phyloP scores from a whole-genome alignment of 2,888 invertebrate genomes.

The Neoitamus cyanurus region DNA sequence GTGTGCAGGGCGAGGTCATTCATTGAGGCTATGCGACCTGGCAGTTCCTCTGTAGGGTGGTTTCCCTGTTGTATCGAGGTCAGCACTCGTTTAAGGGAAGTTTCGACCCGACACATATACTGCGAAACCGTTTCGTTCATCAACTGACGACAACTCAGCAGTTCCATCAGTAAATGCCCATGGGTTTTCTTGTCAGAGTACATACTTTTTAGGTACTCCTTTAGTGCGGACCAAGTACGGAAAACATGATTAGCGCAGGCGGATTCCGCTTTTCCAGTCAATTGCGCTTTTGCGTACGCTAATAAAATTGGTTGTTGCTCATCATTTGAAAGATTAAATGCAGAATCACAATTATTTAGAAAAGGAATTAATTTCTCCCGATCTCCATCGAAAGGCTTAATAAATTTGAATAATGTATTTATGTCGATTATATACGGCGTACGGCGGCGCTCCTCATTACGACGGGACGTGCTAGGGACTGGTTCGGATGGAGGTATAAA shows the following conservation, averaged over 20 bases:
- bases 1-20: constrained; percentile 45
- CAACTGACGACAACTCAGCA: constrained; percentile 32
- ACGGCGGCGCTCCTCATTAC: no score
- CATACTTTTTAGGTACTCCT: constrained; percentile 38
- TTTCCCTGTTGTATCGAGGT: constrained; percentile 23
- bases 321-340: no score
- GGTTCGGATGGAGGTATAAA: no score
- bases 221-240: constrained; percentile 12
- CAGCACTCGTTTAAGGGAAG: constrained; percentile 9
- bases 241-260: constrained; percentile 36
- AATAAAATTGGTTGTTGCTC: no score
- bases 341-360: no score
- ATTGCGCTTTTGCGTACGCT: constrained; percentile 26
- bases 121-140: constrained; percentile 28
- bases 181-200: constrained; percentile 39
- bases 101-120: constrained; percentile 35
- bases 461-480: no score
- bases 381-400: no score
- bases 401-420: no score
- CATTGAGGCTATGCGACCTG: constrained; percentile 40
- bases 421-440: no score
- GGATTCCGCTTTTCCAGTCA: constrained; percentile 45
- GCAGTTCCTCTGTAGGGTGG: constrained; percentile 14
- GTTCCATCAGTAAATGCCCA: constrained; percentile 34
- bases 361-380: no score